Evolutionary conservation across 2,797 vertebrate species (phyloP), one percentile per base, ranked within the genome.

Genomic region (Adrianichthys oophorus): DNA sequence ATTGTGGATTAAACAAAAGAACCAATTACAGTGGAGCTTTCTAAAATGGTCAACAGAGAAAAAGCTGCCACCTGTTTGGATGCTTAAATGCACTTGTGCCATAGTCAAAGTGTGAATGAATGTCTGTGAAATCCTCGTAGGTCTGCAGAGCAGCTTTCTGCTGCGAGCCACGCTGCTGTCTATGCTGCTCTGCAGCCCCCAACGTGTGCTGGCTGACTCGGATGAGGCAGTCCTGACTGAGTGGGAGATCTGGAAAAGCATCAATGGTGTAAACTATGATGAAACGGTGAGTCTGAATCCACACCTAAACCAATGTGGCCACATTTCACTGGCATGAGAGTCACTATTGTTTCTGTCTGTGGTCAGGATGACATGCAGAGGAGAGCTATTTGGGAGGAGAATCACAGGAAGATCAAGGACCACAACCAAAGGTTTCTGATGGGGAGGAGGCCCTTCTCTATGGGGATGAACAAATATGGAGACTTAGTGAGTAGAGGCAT

Each of bases 381-480:
- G 65, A 86, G 62, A 40, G 26, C 7, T 48, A 90, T 92, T 79
- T 93, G 92, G 92, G 84, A 91, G 72, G 70, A 68, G 4, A 92
- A 93, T 79, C 75, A 72, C 53, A 56, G 15, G 48, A 52, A 70
- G 47, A 93, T 93, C 18, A 83, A 91, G 16, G 70, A 87, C 48
- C 90, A 91, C 62, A 93, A 93, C 45, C 59, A 69, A 1, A 59
- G 82, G 7, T 91, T 82, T 65, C 61, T 70, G 5, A 76, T 70
- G 51, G 91, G 92, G 32, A 70, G 46, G 54, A 90, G 62, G 61
- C 65, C 68, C 1, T 93, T 91, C 55, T 65, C 70, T 7, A 90
- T 93, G 92, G 63, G 83, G 52, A 92, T 93, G 90, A 93, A 93
- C 70, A 92, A 87, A 85, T 93, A 91, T 37, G 92, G 92, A 65